Conservation (phyloP, 2,797 vertebrate genomes). For the Pangasius krempfi region DNA sequence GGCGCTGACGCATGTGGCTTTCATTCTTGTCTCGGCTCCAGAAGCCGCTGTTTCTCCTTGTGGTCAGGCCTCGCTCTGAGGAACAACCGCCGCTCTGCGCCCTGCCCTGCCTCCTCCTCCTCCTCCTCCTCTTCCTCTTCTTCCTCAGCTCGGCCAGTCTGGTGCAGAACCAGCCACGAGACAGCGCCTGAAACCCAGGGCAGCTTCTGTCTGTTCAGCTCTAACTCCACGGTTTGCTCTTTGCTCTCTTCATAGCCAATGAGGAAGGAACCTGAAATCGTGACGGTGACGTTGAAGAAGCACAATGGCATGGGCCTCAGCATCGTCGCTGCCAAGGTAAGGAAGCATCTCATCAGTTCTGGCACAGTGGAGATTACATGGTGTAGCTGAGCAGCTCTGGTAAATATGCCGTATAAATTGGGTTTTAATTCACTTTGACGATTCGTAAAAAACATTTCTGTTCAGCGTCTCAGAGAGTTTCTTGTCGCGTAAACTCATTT, state of each 20-base stretch:
- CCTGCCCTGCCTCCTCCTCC: slow-evolving; percentile 29
- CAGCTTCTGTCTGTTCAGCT: slow-evolving; percentile 35
- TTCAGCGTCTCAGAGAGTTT: not conserved
- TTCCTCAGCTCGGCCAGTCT: slow-evolving; percentile 39
- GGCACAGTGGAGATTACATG: not conserved
- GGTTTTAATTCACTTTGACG: not conserved
- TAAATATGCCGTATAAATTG: not conserved
- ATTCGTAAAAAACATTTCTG: not conserved
- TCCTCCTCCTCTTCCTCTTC: slow-evolving; percentile 26
- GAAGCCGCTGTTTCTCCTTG: slow-evolving; percentile 74
- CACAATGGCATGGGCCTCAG: slow-evolving; percentile 98
- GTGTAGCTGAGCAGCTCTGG: not conserved
- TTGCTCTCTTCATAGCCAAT: slow-evolving; percentile 78
- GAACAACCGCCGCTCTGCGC: slow-evolving; percentile 38
- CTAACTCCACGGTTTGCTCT: slow-evolving; percentile 33
- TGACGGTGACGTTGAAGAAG: slow-evolving; percentile 97
- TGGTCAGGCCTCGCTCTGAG: slow-evolving; percentile 50
- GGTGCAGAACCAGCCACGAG: slow-evolving; percentile 23
- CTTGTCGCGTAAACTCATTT: not conserved
- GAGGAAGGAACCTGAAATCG: slow-evolving; percentile 95
- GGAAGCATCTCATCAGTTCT: slow-evolving; percentile 30
- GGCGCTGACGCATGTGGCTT: slow-evolving; percentile 73
- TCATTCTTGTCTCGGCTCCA: slow-evolving; percentile 79
- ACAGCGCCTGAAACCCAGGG: slow-evolving; percentile 14
- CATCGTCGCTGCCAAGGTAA: slow-evolving; percentile 98